These are phyloP conservation scores for Xylocopa sonorina DNA, from an alignment of 1,140 invertebrate species.

Conservation along the genomic window DNA sequence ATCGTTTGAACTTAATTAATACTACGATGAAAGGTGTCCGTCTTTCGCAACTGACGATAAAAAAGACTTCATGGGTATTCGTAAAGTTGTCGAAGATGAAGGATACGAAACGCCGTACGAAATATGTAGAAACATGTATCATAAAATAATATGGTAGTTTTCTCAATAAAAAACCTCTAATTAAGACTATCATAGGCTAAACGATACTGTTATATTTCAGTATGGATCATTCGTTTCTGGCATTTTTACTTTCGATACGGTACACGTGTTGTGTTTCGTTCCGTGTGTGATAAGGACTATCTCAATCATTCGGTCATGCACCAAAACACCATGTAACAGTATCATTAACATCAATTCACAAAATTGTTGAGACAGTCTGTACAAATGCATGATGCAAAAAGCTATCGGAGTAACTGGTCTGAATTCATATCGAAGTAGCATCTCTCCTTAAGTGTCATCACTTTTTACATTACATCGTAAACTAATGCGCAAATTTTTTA, in stretches of 20 bases:
- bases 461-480: background rate
- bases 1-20: background rate
- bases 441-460: background rate
- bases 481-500: background rate
- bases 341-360: no score
- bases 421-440: no score
- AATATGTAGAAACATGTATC: slow-evolving; percentile 22
- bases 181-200: background rate
- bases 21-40: background rate
- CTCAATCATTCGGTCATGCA: no score
- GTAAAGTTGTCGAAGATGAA: no score
- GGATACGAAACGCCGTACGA: no score
- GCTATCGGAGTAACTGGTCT: no score
- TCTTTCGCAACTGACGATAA: background rate
- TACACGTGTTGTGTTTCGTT: no score
- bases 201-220: background rate
- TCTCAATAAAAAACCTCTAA: slow-evolving; percentile 17
- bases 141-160: slow-evolving; percentile 16
- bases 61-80: no score
- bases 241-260: background rate
- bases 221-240: background rate
- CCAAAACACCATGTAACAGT: no score
- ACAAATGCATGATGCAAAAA: no score
- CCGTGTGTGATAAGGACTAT: no score
- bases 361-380: no score